Evolutionary conservation across 1,140 invertebrate genomes (phyloP).

Genomic region (Aphis gossypii): DNA sequence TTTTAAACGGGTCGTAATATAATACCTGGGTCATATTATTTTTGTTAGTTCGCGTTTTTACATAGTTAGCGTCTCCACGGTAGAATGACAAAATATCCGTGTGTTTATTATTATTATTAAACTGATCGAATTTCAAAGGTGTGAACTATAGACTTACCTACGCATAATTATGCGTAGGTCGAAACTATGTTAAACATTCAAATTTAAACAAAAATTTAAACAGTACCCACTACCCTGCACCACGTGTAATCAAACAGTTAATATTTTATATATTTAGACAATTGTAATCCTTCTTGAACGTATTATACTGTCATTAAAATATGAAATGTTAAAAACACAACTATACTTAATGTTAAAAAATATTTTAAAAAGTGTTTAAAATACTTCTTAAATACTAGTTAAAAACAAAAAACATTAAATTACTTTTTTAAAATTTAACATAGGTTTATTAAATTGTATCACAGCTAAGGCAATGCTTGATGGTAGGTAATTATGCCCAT

Average conservation of each 20-base stretch:
- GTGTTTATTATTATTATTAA: not conserved
- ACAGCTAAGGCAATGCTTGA: no score
- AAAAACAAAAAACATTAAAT: not conserved
- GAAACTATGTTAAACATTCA: not conserved
- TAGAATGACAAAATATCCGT: not conserved
- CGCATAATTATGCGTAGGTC: not conserved
- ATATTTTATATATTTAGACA: not conserved
- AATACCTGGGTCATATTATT: not conserved
- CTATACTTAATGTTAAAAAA: not conserved
- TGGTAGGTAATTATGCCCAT: no score
- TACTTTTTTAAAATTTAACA: not conserved
- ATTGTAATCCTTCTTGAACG: not conserved
- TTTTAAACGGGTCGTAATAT: not conserved
- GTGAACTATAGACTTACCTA: not conserved
- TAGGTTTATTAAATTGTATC: not conserved
- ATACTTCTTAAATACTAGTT: not conserved
- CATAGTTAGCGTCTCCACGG: not conserved
- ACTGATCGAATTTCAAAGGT: not conserved
- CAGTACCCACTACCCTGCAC: not conserved
- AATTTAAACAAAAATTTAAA: conserved; percentile 12
- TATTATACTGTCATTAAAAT: not conserved
- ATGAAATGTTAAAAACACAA: not conserved
- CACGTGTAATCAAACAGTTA: not conserved
- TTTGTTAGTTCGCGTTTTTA: not conserved
- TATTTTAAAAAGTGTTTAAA: not conserved